Conservation (phyloP, 2,113 vertebrate species). For the Brienomyrus brachyistius region DNA sequence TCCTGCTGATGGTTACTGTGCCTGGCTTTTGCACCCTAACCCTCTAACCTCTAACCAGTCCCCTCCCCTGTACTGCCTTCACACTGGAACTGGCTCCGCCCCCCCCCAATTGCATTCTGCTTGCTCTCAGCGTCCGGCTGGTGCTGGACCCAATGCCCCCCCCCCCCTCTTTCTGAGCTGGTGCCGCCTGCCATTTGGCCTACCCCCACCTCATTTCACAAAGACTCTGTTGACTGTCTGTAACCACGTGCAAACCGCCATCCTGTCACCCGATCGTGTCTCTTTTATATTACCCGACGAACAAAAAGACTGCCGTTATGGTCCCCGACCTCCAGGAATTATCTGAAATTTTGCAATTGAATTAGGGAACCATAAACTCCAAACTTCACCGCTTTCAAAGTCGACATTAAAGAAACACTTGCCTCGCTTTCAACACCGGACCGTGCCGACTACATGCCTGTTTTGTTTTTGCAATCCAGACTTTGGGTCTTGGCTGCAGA, state of each 20-base stretch:
- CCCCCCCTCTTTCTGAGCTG: neutral
- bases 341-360: neutral
- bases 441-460: no score
- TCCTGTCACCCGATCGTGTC: neutral
- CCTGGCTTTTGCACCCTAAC: neutral
- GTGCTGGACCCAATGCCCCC: neutral
- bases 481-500: neutral
- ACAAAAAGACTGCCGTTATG: neutral
- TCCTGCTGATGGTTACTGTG: conserved; percentile 16
- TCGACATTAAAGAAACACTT: neutral
- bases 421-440: neutral
- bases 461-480: neutral
- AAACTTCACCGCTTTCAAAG: neutral
- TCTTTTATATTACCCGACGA: neutral
- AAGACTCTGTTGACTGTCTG: neutral
- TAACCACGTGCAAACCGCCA: neutral
- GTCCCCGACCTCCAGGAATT: neutral
- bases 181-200: neutral
- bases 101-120: neutral
- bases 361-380: neutral
- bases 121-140: neutral
- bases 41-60: neutral
- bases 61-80: neutral
- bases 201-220: no score
- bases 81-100: neutral